A percentile compares a stretch with the other conserved stretches of the same genome.
Conservation (phyloP, 2,113 vertebrate species). For the Stegostoma tigrinum region DNA sequence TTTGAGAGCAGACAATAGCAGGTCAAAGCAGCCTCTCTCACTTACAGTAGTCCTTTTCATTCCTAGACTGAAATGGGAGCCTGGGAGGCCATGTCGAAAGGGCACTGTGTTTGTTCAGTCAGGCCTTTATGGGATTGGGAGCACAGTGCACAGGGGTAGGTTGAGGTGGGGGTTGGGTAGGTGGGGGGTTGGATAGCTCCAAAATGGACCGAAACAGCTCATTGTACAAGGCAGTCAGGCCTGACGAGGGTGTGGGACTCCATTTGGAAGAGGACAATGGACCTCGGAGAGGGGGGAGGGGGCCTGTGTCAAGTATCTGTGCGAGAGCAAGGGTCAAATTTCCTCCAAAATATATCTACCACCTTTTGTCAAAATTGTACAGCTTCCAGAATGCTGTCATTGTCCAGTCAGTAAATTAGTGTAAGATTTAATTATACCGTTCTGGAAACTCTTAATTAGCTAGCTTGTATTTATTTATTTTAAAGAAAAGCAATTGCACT, state of each 20-base stretch:
- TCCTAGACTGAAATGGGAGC: constrained; percentile 66
- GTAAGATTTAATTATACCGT: not conserved
- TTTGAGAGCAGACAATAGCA: constrained; percentile 56
- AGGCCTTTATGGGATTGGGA: constrained; percentile 72
- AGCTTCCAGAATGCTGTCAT: not conserved
- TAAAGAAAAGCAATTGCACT: not conserved
- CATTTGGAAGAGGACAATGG: not conserved
- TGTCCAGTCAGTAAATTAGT: constrained; percentile 9
- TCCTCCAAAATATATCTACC: not conserved
- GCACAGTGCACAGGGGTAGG: constrained; percentile 46
- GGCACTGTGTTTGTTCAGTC: constrained; percentile 72
- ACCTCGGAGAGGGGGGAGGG: not conserved
- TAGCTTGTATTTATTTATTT: not conserved
- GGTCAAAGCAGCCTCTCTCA: constrained; percentile 63
- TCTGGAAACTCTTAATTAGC: not conserved
- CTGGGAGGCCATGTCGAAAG: constrained; percentile 53
- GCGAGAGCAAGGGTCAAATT: constrained; percentile 25
- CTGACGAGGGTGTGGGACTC: constrained; percentile 29
- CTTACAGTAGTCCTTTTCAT: constrained; percentile 80
- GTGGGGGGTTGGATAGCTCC: not conserved
- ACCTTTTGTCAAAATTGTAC: constrained; percentile 28
- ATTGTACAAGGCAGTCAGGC: constrained; percentile 41
- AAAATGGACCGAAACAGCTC: not conserved
- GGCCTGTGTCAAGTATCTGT: not conserved
- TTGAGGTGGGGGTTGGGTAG: constrained; percentile 18